phyloP scores from a whole-genome alignment of 2,113 vertebrate species.

The Chionomys nivalis region DNA sequence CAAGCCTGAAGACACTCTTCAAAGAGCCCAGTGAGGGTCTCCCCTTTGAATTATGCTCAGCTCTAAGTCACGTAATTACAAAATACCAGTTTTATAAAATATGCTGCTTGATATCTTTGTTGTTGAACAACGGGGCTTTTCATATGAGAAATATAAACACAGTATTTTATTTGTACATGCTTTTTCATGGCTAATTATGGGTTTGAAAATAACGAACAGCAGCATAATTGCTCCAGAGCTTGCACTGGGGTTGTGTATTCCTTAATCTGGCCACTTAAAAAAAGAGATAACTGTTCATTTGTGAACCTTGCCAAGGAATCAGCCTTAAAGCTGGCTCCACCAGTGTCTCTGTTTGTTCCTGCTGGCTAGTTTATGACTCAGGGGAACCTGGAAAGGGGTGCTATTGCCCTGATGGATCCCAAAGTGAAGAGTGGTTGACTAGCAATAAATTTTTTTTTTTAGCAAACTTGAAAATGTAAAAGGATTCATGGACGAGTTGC shows the following conservation, averaged over 20 bases:
- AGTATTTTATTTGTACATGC: slow-evolving; percentile 52
- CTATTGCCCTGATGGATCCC: not conserved
- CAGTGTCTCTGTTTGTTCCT: not conserved
- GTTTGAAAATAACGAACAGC: slow-evolving; percentile 67
- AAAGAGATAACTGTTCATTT: slow-evolving; percentile 40
- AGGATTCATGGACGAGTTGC: not conserved
- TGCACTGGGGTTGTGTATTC: slow-evolving; percentile 31
- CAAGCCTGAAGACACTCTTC: not conserved
- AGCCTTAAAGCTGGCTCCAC: not conserved
- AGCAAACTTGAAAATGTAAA: not conserved
- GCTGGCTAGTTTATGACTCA: slow-evolving; percentile 19
- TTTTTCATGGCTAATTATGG: slow-evolving; percentile 73
- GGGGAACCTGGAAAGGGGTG: slow-evolving; percentile 11
- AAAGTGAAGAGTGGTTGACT: not conserved
- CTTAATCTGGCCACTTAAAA: slow-evolving; percentile 51
- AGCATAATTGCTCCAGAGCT: slow-evolving; percentile 10
- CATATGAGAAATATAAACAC: slow-evolving; percentile 38
- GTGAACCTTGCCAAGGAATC: slow-evolving; percentile 8
- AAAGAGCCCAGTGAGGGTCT: slow-evolving; percentile 11
- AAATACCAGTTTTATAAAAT: slow-evolving; percentile 66
- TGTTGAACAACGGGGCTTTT: slow-evolving; percentile 48
- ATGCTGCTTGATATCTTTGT: slow-evolving; percentile 53
- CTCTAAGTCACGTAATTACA: slow-evolving; percentile 33
- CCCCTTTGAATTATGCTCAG: not conserved
- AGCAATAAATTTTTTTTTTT: not conserved